Evolutionary conservation across 2,888 invertebrate species (phyloP).

Genomic region (Acanthosoma haemorrhoidale): DNA sequence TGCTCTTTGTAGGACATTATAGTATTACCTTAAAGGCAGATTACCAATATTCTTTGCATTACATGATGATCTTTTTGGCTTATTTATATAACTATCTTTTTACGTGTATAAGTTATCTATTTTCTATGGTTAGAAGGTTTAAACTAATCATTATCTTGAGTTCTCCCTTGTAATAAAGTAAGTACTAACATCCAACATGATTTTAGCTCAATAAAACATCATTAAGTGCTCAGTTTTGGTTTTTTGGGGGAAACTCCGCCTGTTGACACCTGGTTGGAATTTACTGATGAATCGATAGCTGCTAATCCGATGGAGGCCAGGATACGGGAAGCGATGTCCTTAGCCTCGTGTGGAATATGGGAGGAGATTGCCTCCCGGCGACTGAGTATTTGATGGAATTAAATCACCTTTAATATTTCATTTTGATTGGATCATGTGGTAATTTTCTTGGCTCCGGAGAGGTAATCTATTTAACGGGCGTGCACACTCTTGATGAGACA

Average conservation of each 20-base stretch:
- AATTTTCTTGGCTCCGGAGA: constrained; percentile 34
- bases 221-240: no score
- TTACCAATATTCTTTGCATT: no score
- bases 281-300: background rate
- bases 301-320: background rate
- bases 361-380: constrained; percentile 30
- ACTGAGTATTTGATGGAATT: constrained; percentile 34
- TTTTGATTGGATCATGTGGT: constrained; percentile 38
- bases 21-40: no score
- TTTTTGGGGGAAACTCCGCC: no score
- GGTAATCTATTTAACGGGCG: background rate
- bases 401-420: constrained; percentile 39
- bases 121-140: background rate
- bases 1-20: no score
- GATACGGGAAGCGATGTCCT: background rate
- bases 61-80: no score
- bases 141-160: no score
- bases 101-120: no score
- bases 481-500: background rate
- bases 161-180: no score
- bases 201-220: no score
- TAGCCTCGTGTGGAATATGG: background rate
- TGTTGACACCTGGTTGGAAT: background rate
- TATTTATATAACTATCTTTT: no score
- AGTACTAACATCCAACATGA: no score